Percentiles rank a stretch among this genome's conserved stretches.
Evolutionary conservation across 1,140 invertebrate species (phyloP).

Genomic region (Hypothenemus hampei): DNA sequence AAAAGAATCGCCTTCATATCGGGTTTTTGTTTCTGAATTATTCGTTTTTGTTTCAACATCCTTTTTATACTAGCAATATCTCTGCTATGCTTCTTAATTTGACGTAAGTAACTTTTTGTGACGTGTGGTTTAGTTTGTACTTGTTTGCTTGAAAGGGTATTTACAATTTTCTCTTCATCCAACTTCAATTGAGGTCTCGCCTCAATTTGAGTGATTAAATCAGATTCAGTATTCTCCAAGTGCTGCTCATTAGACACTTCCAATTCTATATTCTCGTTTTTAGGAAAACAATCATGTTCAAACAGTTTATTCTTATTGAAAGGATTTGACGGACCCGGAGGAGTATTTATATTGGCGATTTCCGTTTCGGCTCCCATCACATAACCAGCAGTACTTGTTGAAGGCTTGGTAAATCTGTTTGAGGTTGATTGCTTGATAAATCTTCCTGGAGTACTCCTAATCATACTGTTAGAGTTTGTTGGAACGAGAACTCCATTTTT

Average conservation of each 20-base stretch:
- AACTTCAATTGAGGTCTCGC: too few species aligned
- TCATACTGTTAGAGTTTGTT: slow-evolving; percentile 14
- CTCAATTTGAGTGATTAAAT: too few species aligned
- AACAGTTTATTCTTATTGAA: neutral
- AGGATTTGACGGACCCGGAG: slow-evolving; percentile 11
- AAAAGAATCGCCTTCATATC: slow-evolving; percentile 20
- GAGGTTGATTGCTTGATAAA: slow-evolving; percentile 14
- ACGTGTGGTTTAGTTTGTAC: slow-evolving; percentile 5
- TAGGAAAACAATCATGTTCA: neutral
- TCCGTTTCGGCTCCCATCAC: slow-evolving; percentile 15
- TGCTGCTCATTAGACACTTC: too few species aligned
- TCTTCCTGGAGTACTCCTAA: slow-evolving; percentile 1
- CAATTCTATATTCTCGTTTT: neutral
- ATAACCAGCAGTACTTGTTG: slow-evolving; percentile 11
- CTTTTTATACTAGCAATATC: slow-evolving; percentile 39
- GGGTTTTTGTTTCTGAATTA: slow-evolving; percentile 17
- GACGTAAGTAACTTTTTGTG: slow-evolving; percentile 33
- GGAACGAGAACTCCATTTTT: slow-evolving; percentile 36
- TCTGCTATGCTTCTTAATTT: slow-evolving; percentile 38
- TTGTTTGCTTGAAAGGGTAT: too few species aligned
- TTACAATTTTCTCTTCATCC: too few species aligned
- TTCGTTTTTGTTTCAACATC: slow-evolving; percentile 32
- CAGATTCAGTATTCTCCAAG: too few species aligned
- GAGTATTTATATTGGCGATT: slow-evolving; percentile 17
- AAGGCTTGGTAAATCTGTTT: slow-evolving; percentile 10